Evolutionary conservation across 2,888 invertebrate genomes (phyloP), one percentile per base, ranked within the genome.

Genomic region (Plemyria rubiginata): DNA sequence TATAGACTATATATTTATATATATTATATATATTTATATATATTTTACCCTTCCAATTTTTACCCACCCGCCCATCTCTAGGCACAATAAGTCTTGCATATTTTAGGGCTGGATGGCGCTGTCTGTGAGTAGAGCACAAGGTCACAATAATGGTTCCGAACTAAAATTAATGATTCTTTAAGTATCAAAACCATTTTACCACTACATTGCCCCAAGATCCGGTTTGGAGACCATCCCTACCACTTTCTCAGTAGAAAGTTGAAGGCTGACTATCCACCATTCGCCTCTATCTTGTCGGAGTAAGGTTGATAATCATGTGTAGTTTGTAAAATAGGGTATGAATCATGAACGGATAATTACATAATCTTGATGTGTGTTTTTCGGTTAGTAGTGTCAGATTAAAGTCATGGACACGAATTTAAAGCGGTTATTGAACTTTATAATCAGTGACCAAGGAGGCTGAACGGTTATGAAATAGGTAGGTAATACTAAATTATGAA

Each of bases 351-450:
- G 71, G 66, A 74, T 71, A 76, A 78, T 89, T 86, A 74, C 75
- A 79, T 85, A 86, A 85, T 73, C 65, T 65, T 72, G 74, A 82
- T 81, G 82, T 86, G 62, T 85, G 86, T 89, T 81, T 86, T 77
- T 84, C 84, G 89, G 90, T 88, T 84, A 88, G 81, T 84, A 80
- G 84, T 80, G 77, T 79, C 76, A 75, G 67, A 70, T 70, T 75
- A 54, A 64, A 65, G 60, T 67, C 69, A 60, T 49, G 70, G 70
- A 32, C 69, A 72, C 16, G 51, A 32, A 54, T 16, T 38, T 52
- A 66, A 58, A 53, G 43, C 63, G 72, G 76, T 74, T 62, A 50
- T 67, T 75, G 76, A 78, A 75, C 65, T 70, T 49, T 15, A 4
- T 32, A 46, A 66, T 64, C 57, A 64, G 41, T 62, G 70, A 62